Conservation (phyloP, 2,888 invertebrate genomes). For the Acanthosepion esculentum region DNA sequence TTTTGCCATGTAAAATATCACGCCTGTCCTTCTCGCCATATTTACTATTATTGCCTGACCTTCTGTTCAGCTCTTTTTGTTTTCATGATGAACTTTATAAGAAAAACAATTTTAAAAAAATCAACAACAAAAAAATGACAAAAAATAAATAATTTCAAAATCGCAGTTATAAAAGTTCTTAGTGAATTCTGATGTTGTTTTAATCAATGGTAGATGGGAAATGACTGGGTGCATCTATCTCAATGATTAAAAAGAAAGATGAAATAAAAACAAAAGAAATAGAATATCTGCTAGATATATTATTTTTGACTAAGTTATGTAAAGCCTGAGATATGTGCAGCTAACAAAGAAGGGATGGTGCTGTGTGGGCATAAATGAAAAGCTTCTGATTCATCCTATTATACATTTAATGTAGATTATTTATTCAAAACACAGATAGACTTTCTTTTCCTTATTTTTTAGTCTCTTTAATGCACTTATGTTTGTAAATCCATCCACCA, state of each 20-base stretch:
- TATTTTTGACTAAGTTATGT: neutral
- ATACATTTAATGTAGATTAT: neutral
- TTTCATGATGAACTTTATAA: conserved; percentile 33
- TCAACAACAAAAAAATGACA: neutral
- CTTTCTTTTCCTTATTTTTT: neutral
- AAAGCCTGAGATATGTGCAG: conserved; percentile 14
- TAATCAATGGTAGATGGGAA: neutral
- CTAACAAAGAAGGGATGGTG: conserved; percentile 33
- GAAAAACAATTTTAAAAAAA: neutral
- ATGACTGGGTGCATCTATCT: neutral
- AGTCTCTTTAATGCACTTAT: neutral
- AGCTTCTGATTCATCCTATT: neutral
- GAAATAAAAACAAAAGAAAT: neutral
- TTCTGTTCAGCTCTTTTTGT: neutral
- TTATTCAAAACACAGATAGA: neutral
- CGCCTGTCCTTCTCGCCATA: conserved; percentile 33
- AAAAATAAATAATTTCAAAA: neutral
- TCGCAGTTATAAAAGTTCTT: conserved; percentile 33
- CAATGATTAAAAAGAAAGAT: neutral
- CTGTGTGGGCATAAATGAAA: neutral
- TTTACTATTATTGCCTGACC: neutral
- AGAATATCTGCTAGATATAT: conserved; percentile 18
- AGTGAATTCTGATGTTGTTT: conserved; percentile 25
- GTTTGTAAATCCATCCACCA: neutral
- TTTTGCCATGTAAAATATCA: conserved; percentile 18